Evolutionary conservation across 2,888 invertebrate species (phyloP), one percentile per base, ranked within the genome.

Genomic region (Polydrusus pterygomalis): DNA sequence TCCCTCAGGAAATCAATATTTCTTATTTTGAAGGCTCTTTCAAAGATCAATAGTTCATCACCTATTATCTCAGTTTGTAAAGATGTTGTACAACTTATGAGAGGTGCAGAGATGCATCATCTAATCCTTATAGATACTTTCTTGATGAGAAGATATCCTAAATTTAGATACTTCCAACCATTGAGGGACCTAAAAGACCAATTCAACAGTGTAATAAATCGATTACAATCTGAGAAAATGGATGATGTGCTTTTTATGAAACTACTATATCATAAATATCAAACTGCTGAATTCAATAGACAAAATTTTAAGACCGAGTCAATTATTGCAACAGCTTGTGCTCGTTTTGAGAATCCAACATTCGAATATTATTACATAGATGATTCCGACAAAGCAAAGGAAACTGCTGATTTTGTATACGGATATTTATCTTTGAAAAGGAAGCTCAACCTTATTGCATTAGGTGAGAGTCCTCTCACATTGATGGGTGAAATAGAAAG

Each of bases 331-430:
- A 56, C 20, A 56, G 20, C 56, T 6, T 56, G 56, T 20, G 25
- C 56, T 2, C 18, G 56, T 20, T 56, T 18, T 56, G 56, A 56
- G n/a, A 7, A 20, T 20, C 17, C 25, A 2, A 15, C 56, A 13
- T 56, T 56, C 20, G 56, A 56, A 30, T 17, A 56, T n/a, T 56
- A 56, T 25, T 56, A 30, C 56, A 34, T 56, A 25, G 56, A 56
- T n/a, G 8, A 17, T 13, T 56, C 56, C 1, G 56, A 56, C n/a
- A 30, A 30, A 13, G 8, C 56, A 17, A 9, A 34, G 10, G 34
- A 34, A 56, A 30, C 7, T 30, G 30, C 5, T 6, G 30, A 30
- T 30, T 30, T 30, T 30, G 30, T 30, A 30, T 30, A 30, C 7
- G 30, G 30, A 30, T 30, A 30, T 30, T 7, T 30, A 30, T 30